Evolutionary conservation across 2,113 vertebrate genomes (phyloP), one percentile per base, ranked within the genome.

Genomic region (Pholis gunnellus): DNA sequence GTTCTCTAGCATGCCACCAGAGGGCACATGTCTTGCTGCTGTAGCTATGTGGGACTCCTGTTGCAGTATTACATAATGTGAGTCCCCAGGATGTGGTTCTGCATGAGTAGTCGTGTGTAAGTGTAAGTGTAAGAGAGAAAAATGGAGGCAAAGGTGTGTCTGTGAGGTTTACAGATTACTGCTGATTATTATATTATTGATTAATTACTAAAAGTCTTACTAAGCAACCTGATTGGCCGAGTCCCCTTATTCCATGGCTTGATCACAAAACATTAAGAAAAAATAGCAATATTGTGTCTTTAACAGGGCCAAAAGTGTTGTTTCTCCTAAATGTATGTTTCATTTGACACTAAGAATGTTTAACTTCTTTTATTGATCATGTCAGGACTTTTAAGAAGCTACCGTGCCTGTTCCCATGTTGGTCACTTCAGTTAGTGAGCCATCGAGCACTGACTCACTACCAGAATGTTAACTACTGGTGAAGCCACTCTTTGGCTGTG

Each of bases 11-110:
- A 6, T 31, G n/a, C 94, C 94, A 90, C 83, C 2, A 90, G 94
- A 89, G 88, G 88, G 91, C 31, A 81, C 44, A 9, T 63, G 14
- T 69, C 18, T 48, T 60, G 31, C 31, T 59, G n/a, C 20, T 85
- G 36, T 64, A 6, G 36, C 50, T 78, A 29, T 50, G 69, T 68
- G n/a, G 42, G 46, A 50, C 74, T 88, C 56, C 42, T 81, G 78
- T 89, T 85, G 70, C 40, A 85, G 61, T 70, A 78, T 94, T 93
- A 89, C 87, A 83, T 93, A 92, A 93, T 84, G 38, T 20, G 13
- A 69, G 15, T 75, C 36, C 69, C 54, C 42, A 68, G 61, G 78
- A 89, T 86, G 78, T 75, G n/a, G 56, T 74, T 75, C 31, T 87
- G 88, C 9, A 57, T 74, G 80, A 88, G 82, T 88, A 87, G 89